These are phyloP conservation scores for Campylomormyrus numenius DNA, from an alignment of 2,113 vertebrate genomes.

Conservation along the genomic window DNA sequence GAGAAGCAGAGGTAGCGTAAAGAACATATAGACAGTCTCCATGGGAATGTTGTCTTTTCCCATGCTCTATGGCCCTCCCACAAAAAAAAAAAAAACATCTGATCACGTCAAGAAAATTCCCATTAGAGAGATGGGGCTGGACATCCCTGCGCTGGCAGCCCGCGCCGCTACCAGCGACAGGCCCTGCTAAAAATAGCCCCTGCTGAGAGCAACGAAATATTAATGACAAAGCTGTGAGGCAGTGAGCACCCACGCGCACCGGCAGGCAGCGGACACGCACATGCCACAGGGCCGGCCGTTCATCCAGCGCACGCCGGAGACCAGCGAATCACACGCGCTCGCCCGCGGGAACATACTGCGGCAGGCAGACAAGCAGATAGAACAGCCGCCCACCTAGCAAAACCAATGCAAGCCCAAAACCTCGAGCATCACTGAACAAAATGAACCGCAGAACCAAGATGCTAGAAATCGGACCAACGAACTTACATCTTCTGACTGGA, in stretches of 20 bases:
- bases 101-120: not conserved
- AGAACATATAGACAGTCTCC: not conserved
- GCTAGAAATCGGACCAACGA: not conserved
- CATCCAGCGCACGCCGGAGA: not conserved
- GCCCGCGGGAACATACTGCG: not conserved
- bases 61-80: conserved; percentile 31
- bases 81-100: not conserved
- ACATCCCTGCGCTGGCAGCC: not conserved
- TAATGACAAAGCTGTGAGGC: not conserved
- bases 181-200: conserved; percentile 17
- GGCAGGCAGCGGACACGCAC: not conserved
- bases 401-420: not conserved
- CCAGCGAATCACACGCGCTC: not conserved
- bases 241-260: not conserved
- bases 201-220: not conserved
- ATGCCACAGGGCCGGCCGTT: not conserved
- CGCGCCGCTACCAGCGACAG: not conserved
- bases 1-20: not conserved
- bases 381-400: not conserved
- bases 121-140: not conserved
- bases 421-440: not conserved
- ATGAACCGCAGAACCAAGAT: not conserved
- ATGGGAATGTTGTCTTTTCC: conserved; percentile 47
- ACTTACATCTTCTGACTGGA: conserved; percentile 31
- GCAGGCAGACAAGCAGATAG: not conserved